Percentiles rank a stretch among this genome's conserved stretches.
These are phyloP conservation scores for Pantherophis guttatus DNA, from an alignment of 2,113 vertebrate genomes.

Conservation along the genomic window DNA sequence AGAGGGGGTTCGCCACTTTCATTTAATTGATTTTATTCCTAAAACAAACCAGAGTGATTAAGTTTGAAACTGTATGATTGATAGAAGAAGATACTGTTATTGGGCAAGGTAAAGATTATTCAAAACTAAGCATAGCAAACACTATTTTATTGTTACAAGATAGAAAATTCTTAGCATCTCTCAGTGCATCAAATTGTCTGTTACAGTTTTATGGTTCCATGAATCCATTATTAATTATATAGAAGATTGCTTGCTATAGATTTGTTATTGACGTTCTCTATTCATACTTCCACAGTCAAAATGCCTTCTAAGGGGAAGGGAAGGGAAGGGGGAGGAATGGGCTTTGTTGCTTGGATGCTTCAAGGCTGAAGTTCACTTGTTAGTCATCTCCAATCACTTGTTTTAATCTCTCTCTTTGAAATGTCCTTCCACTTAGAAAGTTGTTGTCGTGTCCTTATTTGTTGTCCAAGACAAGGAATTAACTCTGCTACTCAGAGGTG, in stretches of 20 bases:
- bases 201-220: background rate
- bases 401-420: background rate
- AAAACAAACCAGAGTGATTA: background rate
- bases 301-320: background rate
- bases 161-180: background rate
- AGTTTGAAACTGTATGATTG: background rate
- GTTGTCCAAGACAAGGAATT: background rate
- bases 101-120: background rate
- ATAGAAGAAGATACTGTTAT: background rate
- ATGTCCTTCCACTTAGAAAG: background rate
- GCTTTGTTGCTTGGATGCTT: background rate
- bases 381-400: background rate
- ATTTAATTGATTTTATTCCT: background rate
- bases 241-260: background rate
- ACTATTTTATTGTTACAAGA: background rate
- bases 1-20: background rate
- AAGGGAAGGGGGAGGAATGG: background rate
- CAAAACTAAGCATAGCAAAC: background rate
- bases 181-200: background rate
- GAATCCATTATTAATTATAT: background rate
- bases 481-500: background rate
- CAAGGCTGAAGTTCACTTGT: background rate
- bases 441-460: background rate
- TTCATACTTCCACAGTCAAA: background rate
- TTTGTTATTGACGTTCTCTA: background rate